These are phyloP conservation scores for Tachuris rubrigastra DNA, from an alignment of 2,113 vertebrate genomes.

Conservation along the genomic window DNA sequence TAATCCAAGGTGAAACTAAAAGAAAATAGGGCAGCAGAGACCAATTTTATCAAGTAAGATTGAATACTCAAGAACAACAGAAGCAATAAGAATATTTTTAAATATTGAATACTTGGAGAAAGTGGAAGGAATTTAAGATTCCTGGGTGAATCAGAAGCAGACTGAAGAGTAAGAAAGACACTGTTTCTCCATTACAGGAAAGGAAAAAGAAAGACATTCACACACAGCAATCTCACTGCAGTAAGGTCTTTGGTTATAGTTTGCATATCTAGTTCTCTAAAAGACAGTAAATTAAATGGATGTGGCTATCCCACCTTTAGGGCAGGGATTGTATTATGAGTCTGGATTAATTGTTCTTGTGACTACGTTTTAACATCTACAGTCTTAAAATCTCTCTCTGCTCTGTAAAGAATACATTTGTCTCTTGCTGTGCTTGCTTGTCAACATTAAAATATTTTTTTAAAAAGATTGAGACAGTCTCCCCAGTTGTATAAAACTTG, in stretches of 20 bases:
- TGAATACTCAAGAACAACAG: neutral
- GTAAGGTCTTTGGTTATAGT: neutral
- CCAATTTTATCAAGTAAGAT: neutral
- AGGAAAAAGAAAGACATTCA: neutral
- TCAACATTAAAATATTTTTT: neutral
- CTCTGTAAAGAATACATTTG: neutral
- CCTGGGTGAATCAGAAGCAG: neutral
- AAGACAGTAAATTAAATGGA: neutral
- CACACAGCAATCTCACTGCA: neutral
- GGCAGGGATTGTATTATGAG: neutral
- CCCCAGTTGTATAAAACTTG: neutral
- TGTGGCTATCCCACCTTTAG: neutral
- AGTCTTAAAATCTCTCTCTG: neutral
- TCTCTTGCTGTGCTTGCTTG: neutral
- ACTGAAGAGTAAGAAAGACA: neutral
- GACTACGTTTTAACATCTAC: neutral
- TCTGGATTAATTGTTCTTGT: neutral
- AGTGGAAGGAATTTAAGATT: neutral
- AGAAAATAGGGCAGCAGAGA: neutral
- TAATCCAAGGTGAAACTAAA: constrained; percentile 1
- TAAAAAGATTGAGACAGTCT: neutral
- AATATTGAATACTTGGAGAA: neutral
- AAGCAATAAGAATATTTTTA: neutral
- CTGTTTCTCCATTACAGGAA: neutral
- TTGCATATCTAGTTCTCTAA: neutral